phyloP scores from a whole-genome alignment of 2,888 invertebrate species.

The Micropterix aruncella region DNA sequence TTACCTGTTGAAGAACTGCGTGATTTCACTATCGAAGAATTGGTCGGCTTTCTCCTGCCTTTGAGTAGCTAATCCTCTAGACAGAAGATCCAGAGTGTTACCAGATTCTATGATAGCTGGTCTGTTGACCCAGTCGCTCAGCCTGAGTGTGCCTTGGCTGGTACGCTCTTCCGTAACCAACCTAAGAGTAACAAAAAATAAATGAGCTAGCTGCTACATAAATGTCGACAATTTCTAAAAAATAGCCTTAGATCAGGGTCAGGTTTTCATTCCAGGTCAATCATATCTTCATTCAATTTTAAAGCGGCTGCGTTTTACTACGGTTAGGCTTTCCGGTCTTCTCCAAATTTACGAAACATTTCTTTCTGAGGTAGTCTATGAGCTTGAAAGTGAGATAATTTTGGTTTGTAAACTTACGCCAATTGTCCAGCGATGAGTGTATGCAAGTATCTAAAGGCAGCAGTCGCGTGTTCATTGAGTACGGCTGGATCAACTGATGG shows the following conservation, averaged over 20 bases:
- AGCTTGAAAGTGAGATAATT: too few species aligned
- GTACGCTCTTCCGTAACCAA: constrained; percentile 42
- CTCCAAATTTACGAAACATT: too few species aligned
- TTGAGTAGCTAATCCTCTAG: constrained; percentile 64
- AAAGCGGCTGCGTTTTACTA: too few species aligned
- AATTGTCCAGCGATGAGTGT: constrained; percentile 38
- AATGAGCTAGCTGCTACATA: too few species aligned
- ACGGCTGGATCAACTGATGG: constrained; percentile 38
- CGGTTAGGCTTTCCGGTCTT: too few species aligned
- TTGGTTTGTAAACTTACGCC: constrained; percentile 23
- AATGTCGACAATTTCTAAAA: too few species aligned
- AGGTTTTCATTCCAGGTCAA: too few species aligned
- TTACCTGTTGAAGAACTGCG: constrained; percentile 31
- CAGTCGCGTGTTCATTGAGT: constrained; percentile 46
- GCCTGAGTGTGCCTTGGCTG: constrained; percentile 38
- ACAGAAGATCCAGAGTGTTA: constrained; percentile 54
- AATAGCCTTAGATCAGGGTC: too few species aligned
- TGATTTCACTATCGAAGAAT: constrained; percentile 62
- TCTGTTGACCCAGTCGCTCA: constrained; percentile 59
- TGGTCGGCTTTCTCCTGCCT: constrained; percentile 64
- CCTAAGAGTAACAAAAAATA: constrained; percentile 21
- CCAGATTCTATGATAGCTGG: constrained; percentile 50
- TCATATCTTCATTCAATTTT: too few species aligned
- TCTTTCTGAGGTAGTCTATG: too few species aligned
- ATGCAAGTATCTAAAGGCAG: constrained; percentile 51